These are phyloP conservation scores for Orchestia grillus DNA, from an alignment of 1,140 invertebrate genomes.

Conservation along the genomic window DNA sequence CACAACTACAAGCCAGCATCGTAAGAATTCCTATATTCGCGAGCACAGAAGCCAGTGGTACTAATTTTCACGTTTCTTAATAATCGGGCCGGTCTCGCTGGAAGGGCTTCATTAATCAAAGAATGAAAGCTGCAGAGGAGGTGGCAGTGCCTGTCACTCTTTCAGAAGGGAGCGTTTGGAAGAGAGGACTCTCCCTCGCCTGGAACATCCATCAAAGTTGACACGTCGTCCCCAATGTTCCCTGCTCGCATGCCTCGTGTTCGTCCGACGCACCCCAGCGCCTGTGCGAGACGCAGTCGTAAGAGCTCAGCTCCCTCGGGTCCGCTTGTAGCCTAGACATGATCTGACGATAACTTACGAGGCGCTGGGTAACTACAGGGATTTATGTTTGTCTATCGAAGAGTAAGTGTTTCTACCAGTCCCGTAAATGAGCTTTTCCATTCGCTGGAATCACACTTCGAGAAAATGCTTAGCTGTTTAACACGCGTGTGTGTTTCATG, in stretches of 20 bases:
- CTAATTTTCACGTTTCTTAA: not conserved
- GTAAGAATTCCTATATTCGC: not conserved
- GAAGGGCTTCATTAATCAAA: slow-evolving; percentile 1
- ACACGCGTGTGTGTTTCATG: too few relatives aligned
- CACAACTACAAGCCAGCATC: not conserved
- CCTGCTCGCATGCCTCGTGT: not conserved
- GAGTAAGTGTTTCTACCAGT: too few relatives aligned
- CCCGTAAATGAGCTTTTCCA: too few relatives aligned
- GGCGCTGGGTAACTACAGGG: not conserved
- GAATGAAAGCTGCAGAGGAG: not conserved
- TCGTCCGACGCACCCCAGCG: not conserved
- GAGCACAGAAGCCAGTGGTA: not conserved
- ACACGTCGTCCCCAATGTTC: slow-evolving; percentile 8
- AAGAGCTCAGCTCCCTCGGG: not conserved
- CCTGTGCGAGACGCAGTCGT: not conserved
- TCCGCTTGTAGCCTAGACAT: not conserved
- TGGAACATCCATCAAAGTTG: slow-evolving; percentile 31
- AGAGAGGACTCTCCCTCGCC: not conserved
- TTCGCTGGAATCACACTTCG: too few relatives aligned
- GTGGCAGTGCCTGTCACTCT: not conserved
- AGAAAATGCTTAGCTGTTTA: too few relatives aligned
- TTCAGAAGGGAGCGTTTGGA: slow-evolving; percentile 3
- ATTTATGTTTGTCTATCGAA: too few relatives aligned
- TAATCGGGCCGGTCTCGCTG: not conserved
- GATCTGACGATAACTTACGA: not conserved